Percentiles rank a stretch among this genome's conserved stretches.
Conservation (phyloP, 2,113 vertebrate genomes). For the Chionis minor region DNA sequence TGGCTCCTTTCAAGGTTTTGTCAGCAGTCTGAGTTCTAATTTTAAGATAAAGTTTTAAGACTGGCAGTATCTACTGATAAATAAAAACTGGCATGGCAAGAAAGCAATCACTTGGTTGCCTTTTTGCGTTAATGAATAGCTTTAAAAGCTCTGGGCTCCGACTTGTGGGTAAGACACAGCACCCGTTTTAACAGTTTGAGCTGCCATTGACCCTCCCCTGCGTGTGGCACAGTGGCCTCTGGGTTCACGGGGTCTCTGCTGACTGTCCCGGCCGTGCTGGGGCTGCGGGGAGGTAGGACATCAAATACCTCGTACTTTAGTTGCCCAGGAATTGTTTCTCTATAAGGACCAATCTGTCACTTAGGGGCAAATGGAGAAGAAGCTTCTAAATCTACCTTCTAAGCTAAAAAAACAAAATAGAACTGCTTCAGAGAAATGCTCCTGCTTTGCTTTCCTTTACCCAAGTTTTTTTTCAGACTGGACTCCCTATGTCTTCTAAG, state of each 20-base stretch:
- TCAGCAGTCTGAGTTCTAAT: not conserved
- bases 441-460: not conserved
- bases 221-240: too few relatives aligned
- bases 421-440: not conserved
- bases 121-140: not conserved
- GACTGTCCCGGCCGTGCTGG: not conserved
- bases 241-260: accelerated
- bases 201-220: accelerated
- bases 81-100: not conserved
- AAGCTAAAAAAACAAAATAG: not conserved
- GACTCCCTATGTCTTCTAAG: not conserved
- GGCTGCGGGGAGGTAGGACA: not conserved
- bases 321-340: not conserved
- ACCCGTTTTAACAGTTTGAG: not conserved
- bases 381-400: not conserved
- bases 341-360: not conserved
- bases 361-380: not conserved
- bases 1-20: not conserved
- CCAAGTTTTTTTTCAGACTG: not conserved
- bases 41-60: not conserved
- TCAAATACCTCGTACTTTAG: not conserved
- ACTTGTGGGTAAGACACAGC: not conserved
- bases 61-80: not conserved
- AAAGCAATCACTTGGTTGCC: not conserved
- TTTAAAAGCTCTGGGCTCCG: not conserved